phyloP scores from a whole-genome alignment of 2,113 vertebrate species.

The Pleuronectes platessa region DNA sequence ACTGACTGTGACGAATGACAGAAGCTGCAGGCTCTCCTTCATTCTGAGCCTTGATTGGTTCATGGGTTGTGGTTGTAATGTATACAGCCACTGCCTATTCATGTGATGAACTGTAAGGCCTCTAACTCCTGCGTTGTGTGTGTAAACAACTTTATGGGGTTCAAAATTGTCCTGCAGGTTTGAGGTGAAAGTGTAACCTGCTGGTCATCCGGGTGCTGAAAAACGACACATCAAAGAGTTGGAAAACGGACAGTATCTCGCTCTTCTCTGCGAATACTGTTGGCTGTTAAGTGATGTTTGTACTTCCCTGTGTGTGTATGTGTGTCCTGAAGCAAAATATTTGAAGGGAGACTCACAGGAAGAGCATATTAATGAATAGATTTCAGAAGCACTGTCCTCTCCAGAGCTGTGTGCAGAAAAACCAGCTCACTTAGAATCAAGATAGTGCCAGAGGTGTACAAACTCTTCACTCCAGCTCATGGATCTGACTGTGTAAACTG shows the following conservation, averaged over 20 bases:
- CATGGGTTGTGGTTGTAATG: neutral
- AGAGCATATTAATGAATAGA: neutral
- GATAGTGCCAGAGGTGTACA: neutral
- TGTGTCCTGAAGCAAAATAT: conserved; percentile 1
- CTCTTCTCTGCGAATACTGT: neutral
- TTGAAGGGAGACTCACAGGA: neutral
- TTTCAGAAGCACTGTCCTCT: neutral
- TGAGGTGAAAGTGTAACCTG: neutral
- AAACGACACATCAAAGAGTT: neutral
- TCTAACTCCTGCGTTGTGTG: neutral
- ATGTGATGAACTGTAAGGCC: neutral
- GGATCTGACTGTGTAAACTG: neutral
- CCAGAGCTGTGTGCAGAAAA: conserved; percentile 27
- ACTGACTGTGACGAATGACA: neutral
- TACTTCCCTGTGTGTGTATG: neutral
- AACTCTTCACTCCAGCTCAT: neutral
- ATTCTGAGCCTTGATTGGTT: too few species aligned
- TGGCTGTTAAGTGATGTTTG: neutral
- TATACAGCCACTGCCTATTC: neutral
- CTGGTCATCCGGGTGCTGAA: neutral
- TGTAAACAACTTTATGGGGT: conserved; percentile 8
- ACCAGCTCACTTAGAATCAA: neutral
- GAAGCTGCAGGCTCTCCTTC: too few species aligned
- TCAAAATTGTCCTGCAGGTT: neutral
- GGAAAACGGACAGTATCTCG: neutral